Evolutionary conservation across 2,113 vertebrate genomes (phyloP), one percentile per base, ranked within the genome.

Genomic region (Murina feae): DNA sequence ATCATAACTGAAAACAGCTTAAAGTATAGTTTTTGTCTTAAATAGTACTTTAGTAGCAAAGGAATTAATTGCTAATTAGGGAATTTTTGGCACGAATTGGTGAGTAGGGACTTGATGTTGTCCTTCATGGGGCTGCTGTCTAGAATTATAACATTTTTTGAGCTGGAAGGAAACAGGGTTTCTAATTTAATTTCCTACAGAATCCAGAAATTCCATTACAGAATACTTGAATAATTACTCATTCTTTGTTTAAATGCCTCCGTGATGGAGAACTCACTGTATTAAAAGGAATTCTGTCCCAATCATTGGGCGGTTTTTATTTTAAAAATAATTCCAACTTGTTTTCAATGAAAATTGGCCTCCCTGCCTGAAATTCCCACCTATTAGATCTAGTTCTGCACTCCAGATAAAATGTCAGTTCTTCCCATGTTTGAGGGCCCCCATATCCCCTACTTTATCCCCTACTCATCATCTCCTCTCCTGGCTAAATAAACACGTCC

Each of bases 181-280:
- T 94, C 55, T 85, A 44, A 68, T 94, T 28, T 71, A 60, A 75
- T 91, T 96, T 94, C 78, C 37, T n/a, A 69, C 1, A 90, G 91
- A 80, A 60, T 79, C 32, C 21, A 86, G 75, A 72, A 44, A 95
- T 90, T 81, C 65, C 39, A 74, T 90, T 72, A 63, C 8, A 39
- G 30, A 83, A 37, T 71, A 95, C 81, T 68, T 63, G 51, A 44
- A 55, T 87, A 87, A 78, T 80, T 95, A 39, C 30, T 23, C 47
- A 55, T 81, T 66, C n/a, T 93, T 92, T 18, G 55, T 44, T 86
- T 84, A 51, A 88, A 55, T 47, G 37, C 39, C 60, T 63, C 42
- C 68, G 68, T 28, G 32, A 86, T 42, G 69, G 35, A 37, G 20
- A 66, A n/a, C 53, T 87, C 20, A 35, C 7, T 55, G 30, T 4